phyloP scores from a whole-genome alignment of 2,113 vertebrate species.

The Lathamus discolor region DNA sequence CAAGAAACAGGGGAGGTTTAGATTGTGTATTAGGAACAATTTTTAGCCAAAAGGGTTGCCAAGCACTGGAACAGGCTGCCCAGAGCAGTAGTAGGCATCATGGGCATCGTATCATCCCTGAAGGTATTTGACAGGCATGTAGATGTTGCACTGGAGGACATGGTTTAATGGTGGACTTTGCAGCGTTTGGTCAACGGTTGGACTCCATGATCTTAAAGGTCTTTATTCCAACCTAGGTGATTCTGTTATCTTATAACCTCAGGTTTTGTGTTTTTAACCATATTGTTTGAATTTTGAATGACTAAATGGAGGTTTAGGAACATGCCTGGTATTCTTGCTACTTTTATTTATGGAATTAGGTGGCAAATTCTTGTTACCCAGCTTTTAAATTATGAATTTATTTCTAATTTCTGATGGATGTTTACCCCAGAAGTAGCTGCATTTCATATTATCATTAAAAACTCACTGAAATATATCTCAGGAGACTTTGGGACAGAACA shows the following conservation, averaged over 20 bases:
- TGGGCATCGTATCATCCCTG: not conserved
- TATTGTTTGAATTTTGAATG: not conserved
- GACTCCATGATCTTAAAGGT: not conserved
- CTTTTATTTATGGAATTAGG: not conserved
- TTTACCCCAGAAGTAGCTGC: not conserved
- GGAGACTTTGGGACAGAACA: not conserved
- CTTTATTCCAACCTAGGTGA: not conserved
- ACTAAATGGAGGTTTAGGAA: not conserved
- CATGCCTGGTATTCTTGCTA: rapidly evolving
- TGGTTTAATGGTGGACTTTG: not conserved
- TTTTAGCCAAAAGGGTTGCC: not conserved
- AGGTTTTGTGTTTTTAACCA: not conserved
- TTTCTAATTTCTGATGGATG: slow-evolving; percentile 1
- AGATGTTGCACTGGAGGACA: too few relatives aligned
- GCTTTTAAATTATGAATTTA: not conserved
- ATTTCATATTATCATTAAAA: slow-evolving; percentile 31
- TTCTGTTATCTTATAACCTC: not conserved
- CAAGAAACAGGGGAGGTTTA: not conserved
- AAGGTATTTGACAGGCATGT: rapidly evolving
- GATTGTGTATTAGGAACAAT: not conserved
- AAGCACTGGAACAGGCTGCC: not conserved
- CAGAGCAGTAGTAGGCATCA: not conserved
- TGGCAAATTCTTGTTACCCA: not conserved
- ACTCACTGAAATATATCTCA: slow-evolving; percentile 6
- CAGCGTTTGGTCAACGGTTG: not conserved